Evolutionary conservation across 2,888 invertebrate genomes (phyloP).

Genomic region (Idaea dimidiata): DNA sequence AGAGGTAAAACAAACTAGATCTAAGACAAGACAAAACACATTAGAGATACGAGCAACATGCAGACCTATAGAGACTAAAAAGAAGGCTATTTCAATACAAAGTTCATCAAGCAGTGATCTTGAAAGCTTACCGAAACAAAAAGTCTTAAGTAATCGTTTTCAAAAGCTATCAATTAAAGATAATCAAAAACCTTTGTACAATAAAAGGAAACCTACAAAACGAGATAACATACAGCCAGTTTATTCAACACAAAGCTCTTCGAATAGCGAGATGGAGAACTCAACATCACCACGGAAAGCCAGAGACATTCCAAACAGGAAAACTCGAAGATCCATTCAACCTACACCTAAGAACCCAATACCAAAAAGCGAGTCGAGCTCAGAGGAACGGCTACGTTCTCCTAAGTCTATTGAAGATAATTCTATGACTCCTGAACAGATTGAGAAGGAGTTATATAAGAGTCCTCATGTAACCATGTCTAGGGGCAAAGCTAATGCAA

Average conservation of each 20-base stretch:
- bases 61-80: conserved; percentile 18
- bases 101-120: conserved; percentile 40
- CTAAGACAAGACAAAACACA: conserved; percentile 23
- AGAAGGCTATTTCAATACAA: conserved; percentile 16
- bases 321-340: conserved; percentile 25
- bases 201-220: not conserved
- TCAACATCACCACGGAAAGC: conserved; percentile 9
- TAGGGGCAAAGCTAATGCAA: conserved; percentile 81
- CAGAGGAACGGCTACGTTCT: conserved; percentile 61
- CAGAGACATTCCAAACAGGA: conserved; percentile 12
- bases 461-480: conserved; percentile 82
- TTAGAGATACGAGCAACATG: conserved; percentile 18
- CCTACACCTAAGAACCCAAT: conserved; percentile 47
- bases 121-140: conserved; percentile 13
- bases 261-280: not conserved
- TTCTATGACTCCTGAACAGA: conserved; percentile 52
- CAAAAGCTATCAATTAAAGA: not conserved
- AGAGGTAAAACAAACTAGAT: conserved; percentile 22
- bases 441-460: conserved; percentile 45
- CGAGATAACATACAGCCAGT: not conserved
- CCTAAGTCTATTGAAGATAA: conserved; percentile 41
- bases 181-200: not conserved
- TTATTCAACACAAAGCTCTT: not conserved
- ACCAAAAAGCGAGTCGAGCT: conserved; percentile 63
- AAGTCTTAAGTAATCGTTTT: not conserved